These are phyloP conservation scores for Drosophila robusta DNA, from an alignment of 2,888 invertebrate species.

Conservation along the genomic window DNA sequence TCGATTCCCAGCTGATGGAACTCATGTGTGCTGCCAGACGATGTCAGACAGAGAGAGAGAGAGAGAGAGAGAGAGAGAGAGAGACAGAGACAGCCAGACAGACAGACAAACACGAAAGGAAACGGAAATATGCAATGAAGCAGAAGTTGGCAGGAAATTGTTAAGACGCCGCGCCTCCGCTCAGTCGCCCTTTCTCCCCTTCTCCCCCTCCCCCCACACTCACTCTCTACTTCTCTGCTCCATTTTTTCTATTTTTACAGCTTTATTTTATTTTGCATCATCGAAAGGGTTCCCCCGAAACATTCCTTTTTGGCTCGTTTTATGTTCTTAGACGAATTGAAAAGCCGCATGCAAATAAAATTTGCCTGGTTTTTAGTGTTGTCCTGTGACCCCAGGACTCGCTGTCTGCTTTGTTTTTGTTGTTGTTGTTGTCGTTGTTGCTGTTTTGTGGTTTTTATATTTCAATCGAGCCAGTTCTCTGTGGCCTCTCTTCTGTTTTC, in stretches of 20 bases:
- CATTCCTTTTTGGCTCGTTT: slow-evolving; percentile 45
- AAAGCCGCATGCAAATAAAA: slow-evolving; percentile 78
- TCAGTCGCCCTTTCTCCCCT: slow-evolving; percentile 6
- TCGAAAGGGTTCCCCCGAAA: slow-evolving; percentile 68
- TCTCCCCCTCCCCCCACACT: background rate
- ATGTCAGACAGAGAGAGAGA: slow-evolving; percentile 13
- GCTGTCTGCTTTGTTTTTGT: slow-evolving; percentile 21
- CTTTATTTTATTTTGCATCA: slow-evolving; percentile 68
- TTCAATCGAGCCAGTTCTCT: slow-evolving; percentile 58
- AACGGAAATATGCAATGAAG: slow-evolving; percentile 80
- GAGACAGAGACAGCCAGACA: slow-evolving; percentile 17
- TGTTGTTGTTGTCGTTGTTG: slow-evolving; percentile 22
- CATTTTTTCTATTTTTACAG: slow-evolving; percentile 47
- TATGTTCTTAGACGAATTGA: slow-evolving; percentile 75
- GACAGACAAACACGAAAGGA: slow-evolving; percentile 53
- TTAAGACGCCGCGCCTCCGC: slow-evolving; percentile 70
- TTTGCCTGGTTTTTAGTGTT: slow-evolving; percentile 67
- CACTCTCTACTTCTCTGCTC: slow-evolving; percentile 18
- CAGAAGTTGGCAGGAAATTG: slow-evolving; percentile 80
- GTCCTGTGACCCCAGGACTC: slow-evolving; percentile 59
- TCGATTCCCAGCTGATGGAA: slow-evolving; percentile 19
- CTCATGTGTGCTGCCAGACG: slow-evolving; percentile 49
- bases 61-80: slow-evolving; percentile 2
- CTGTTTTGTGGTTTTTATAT: slow-evolving; percentile 69
- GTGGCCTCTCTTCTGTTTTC: slow-evolving; percentile 11